These are phyloP conservation scores for Hemiscyllium ocellatum DNA, from an alignment of 2,113 vertebrate genomes.

Conservation along the genomic window DNA sequence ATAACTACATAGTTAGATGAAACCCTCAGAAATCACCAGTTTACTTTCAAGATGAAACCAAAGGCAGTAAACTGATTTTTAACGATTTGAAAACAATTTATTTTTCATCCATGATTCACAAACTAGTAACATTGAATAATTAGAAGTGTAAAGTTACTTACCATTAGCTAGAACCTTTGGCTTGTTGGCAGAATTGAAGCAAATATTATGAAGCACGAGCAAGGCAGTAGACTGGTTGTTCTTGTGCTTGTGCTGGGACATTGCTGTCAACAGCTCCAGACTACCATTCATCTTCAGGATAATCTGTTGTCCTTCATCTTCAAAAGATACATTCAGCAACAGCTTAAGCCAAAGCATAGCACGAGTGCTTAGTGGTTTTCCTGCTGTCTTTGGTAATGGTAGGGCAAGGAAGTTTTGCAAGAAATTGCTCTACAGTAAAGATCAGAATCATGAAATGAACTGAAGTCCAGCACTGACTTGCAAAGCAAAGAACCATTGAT, in stretches of 20 bases:
- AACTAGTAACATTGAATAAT: neutral
- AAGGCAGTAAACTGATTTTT: neutral
- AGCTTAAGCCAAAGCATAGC: constrained; percentile 76
- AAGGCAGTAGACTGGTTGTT: constrained; percentile 52
- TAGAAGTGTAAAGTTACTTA: constrained; percentile 48
- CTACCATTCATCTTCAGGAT: constrained; percentile 72
- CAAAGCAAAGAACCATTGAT: neutral
- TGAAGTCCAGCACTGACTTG: neutral
- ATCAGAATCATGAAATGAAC: neutral
- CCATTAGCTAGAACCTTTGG: constrained; percentile 78
- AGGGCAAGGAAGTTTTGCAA: constrained; percentile 77
- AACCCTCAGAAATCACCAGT: neutral
- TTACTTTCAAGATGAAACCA: neutral
- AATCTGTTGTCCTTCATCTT: constrained; percentile 84
- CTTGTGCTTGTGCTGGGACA: constrained; percentile 63
- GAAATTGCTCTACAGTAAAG: constrained; percentile 77
- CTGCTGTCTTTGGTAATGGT: constrained; percentile 62
- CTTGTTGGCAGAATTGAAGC: constrained; percentile 74
- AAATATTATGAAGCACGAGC: constrained; percentile 75
- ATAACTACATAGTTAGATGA: neutral
- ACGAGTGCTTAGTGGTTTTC: constrained; percentile 49
- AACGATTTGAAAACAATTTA: neutral
- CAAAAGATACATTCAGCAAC: constrained; percentile 71
- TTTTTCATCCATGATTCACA: neutral
- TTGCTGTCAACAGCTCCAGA: constrained; percentile 73